Evolutionary conservation across 2,888 invertebrate species (phyloP).

Genomic region (Tachina fera): DNA sequence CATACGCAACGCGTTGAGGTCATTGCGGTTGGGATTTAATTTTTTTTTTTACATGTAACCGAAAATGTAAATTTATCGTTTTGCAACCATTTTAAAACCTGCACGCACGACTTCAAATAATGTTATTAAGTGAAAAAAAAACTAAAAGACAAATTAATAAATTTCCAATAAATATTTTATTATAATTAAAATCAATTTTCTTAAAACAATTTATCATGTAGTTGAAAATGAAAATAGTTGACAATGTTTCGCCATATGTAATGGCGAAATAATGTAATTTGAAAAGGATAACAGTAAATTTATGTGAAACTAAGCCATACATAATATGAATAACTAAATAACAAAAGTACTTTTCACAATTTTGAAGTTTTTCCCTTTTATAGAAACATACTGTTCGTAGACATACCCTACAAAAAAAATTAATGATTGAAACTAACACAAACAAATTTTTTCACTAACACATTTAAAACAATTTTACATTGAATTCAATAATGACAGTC

Average conservation of each 20-base stretch:
- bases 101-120: conserved; percentile 47
- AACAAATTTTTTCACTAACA: too few relatives aligned
- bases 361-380: too few relatives aligned
- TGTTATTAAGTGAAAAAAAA: conserved; percentile 30
- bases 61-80: conserved; percentile 28
- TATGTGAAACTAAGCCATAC: not conserved
- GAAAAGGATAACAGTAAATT: not conserved
- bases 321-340: too few relatives aligned
- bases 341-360: too few relatives aligned
- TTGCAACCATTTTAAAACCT: conserved; percentile 23
- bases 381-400: too few relatives aligned
- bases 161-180: conserved; percentile 62
- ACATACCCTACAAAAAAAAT: too few relatives aligned
- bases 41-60: conserved; percentile 18
- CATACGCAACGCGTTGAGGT: conserved; percentile 62
- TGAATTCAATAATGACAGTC: too few relatives aligned
- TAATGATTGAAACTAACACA: too few relatives aligned
- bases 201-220: conserved; percentile 34
- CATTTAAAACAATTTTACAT: too few relatives aligned
- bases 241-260: not conserved
- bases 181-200: conserved; percentile 64
- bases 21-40: conserved; percentile 51
- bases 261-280: not conserved
- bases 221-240: conserved; percentile 17
- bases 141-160: conserved; percentile 55